These are phyloP conservation scores for Exephanes ischioxanthus DNA, from an alignment of 2,888 invertebrate species.

Conservation along the genomic window DNA sequence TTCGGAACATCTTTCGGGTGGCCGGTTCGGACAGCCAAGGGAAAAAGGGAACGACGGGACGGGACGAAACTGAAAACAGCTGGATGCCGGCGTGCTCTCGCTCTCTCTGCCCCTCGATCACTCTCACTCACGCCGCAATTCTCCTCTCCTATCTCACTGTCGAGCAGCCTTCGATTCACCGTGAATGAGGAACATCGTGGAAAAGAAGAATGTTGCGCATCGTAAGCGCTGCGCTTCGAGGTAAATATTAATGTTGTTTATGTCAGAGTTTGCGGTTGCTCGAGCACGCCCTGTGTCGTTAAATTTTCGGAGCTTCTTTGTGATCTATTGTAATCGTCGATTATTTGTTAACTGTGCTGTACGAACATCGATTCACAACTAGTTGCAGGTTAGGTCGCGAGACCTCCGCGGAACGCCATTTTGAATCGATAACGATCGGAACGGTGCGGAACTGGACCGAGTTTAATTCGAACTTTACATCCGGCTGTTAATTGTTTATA, in stretches of 20 bases:
- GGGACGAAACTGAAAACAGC: slow-evolving; percentile 77
- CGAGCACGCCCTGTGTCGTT: neutral
- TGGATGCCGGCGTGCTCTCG: slow-evolving; percentile 70
- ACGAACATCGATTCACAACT: slow-evolving; percentile 16
- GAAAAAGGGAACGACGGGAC: slow-evolving; percentile 79
- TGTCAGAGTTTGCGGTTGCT: neutral
- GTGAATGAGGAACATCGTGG: slow-evolving; percentile 63
- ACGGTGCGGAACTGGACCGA: slow-evolving; percentile 52
- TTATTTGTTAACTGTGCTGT: slow-evolving; percentile 3
- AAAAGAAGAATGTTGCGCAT: slow-evolving; percentile 80
- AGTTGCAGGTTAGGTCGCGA: slow-evolving; percentile 66
- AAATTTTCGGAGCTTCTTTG: neutral
- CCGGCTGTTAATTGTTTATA: neutral
- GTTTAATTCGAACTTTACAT: slow-evolving; percentile 23
- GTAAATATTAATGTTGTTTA: slow-evolving; percentile 65
- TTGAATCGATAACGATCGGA: slow-evolving; percentile 54
- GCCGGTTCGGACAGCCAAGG: slow-evolving; percentile 80
- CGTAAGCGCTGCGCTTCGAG: slow-evolving; percentile 74
- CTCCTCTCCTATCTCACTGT: slow-evolving; percentile 21
- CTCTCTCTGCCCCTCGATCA: slow-evolving; percentile 44
- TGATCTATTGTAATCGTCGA: slow-evolving; percentile 15
- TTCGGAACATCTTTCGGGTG: slow-evolving; percentile 84
- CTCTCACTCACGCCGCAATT: slow-evolving; percentile 22
- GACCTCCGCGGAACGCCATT: slow-evolving; percentile 56
- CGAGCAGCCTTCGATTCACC: slow-evolving; percentile 16